Percentiles rank a stretch among this genome's conserved stretches.
Conservation (phyloP, 2,113 vertebrate species). For the Cnemophilus loriae region DNA sequence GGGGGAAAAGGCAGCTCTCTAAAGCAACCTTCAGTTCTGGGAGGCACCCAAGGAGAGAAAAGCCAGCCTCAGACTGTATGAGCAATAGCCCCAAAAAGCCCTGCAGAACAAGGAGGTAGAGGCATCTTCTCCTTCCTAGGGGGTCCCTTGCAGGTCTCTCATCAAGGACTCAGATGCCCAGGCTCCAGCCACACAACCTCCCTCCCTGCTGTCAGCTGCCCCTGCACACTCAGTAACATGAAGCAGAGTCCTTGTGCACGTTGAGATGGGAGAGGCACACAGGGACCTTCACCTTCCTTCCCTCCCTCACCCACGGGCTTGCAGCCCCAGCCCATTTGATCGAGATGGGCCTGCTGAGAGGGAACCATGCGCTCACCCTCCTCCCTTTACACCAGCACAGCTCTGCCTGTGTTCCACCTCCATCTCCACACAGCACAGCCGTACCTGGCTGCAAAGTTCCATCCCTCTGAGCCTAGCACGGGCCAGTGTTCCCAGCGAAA, state of each 20-base stretch:
- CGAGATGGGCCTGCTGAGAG: neutral
- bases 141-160: neutral
- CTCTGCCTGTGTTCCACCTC: neutral
- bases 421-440: neutral
- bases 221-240: rapidly evolving
- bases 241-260: neutral
- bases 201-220: neutral
- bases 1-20: neutral
- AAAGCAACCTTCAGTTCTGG: neutral
- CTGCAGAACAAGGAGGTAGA: neutral
- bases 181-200: neutral
- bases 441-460: rapidly evolving
- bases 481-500: rapidly evolving
- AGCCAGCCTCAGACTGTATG: neutral
- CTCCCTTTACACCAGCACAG: neutral
- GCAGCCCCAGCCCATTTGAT: neutral
- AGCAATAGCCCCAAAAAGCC: neutral
- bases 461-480: rapidly evolving
- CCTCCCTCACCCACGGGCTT: neutral
- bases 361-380: neutral
- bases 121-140: neutral
- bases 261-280: neutral
- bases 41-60: neutral
- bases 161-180: neutral
- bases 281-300: neutral